phyloP scores from a whole-genome alignment of 2,797 vertebrate genomes.

The Dromococcyx pavoninus region DNA sequence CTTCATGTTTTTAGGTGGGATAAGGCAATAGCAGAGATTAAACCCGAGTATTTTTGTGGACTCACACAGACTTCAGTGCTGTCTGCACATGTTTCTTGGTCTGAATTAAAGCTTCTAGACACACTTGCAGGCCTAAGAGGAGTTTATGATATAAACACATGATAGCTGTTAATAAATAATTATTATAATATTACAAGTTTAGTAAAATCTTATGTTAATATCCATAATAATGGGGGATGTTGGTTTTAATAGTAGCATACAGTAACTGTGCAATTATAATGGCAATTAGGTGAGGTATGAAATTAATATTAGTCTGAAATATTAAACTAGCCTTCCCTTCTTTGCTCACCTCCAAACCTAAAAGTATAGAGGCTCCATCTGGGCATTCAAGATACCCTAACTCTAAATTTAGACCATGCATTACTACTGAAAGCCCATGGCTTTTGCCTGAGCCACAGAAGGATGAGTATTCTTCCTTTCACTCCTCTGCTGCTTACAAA shows the following conservation, averaged over 20 bases:
- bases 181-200: neutral
- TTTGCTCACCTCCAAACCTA: neutral
- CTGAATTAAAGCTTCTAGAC: neutral
- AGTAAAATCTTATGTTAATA: neutral
- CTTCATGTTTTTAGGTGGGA: neutral
- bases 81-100: neutral
- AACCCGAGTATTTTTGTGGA: neutral
- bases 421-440: neutral
- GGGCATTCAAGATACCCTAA: neutral
- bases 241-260: neutral
- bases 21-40: neutral
- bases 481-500: neutral
- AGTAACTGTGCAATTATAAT: neutral
- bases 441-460: neutral
- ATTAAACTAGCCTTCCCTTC: neutral
- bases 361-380: neutral
- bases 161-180: neutral
- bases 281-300: neutral
- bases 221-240: neutral
- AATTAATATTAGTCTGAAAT: neutral
- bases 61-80: neutral
- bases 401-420: neutral
- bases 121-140: neutral
- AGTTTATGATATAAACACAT: neutral
- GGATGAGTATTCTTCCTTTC: neutral